These are phyloP conservation scores for Mimachlamys varia DNA, from an alignment of 2,888 invertebrate genomes.

Conservation along the genomic window DNA sequence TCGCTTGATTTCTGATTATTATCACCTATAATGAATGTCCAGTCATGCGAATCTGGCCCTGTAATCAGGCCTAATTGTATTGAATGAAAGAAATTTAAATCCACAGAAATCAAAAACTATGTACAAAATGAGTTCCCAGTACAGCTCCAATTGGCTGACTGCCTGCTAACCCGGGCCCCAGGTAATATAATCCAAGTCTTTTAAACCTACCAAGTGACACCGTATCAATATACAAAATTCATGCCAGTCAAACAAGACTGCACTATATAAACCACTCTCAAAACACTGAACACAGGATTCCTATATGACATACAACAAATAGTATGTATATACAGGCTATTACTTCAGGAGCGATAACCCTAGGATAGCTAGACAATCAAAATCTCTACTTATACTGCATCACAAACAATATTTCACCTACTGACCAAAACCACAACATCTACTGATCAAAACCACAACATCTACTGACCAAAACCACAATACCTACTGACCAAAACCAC, in stretches of 20 bases:
- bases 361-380: neutral
- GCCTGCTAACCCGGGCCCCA: neutral
- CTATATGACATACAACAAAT: too few species aligned
- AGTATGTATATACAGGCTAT: too few species aligned
- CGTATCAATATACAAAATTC: slow-evolving; percentile 9
- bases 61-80: neutral
- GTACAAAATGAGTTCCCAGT: neutral
- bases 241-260: neutral
- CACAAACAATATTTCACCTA: neutral
- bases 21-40: neutral
- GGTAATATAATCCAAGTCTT: slow-evolving; percentile 16
- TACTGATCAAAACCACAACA: neutral
- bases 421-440: too few species aligned
- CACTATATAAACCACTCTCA: neutral
- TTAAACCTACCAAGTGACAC: neutral
- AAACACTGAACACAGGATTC: too few species aligned
- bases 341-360: neutral
- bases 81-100: slow-evolving; percentile 15
- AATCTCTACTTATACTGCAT: neutral
- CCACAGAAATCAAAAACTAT: slow-evolving; percentile 33
- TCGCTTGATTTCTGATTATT: neutral
- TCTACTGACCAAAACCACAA: too few species aligned
- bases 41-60: neutral
- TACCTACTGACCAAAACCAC: too few species aligned
- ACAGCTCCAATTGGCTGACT: neutral